These are phyloP conservation scores for Pholis gunnellus DNA, from an alignment of 2,113 vertebrate species.

Conservation along the genomic window DNA sequence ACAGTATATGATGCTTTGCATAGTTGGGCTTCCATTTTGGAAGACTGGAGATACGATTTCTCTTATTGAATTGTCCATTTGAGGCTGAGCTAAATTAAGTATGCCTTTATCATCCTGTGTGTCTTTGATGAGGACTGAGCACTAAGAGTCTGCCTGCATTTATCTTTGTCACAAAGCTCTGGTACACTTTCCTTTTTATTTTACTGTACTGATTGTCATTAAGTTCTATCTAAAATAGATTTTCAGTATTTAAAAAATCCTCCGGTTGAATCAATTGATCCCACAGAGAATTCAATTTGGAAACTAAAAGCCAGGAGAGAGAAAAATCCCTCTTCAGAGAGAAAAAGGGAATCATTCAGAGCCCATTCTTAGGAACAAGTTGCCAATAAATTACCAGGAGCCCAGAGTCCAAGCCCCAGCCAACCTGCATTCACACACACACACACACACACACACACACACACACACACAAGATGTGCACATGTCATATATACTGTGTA, in stretches of 20 bases:
- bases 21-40: slow-evolving; percentile 23
- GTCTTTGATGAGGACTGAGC: slow-evolving; percentile 25
- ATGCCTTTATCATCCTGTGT: slow-evolving; percentile 17
- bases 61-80: slow-evolving; percentile 19
- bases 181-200: slow-evolving; percentile 29
- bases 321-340: slow-evolving; percentile 27
- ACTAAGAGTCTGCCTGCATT: background rate
- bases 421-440: slow-evolving; percentile 17
- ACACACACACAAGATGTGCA: background rate
- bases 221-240: slow-evolving; percentile 42
- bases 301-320: slow-evolving; percentile 32
- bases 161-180: slow-evolving; percentile 15
- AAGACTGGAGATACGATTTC: slow-evolving; percentile 8
- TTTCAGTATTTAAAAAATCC: slow-evolving; percentile 50
- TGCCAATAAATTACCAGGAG: slow-evolving; percentile 51
- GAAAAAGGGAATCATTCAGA: slow-evolving; percentile 62
- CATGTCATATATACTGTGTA: no score
- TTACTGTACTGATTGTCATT: slow-evolving; percentile 27
- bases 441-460: slow-evolving; percentile 24
- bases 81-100: slow-evolving; percentile 33
- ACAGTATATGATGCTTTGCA: background rate
- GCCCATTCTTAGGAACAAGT: slow-evolving; percentile 52
- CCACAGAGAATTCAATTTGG: slow-evolving; percentile 48
- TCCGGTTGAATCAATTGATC: slow-evolving; percentile 36
- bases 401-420: slow-evolving; percentile 22